A percentile compares a stretch with the other conserved stretches of the same genome.
These are phyloP conservation scores for Zaprionus davidi DNA, from an alignment of 1,140 invertebrate species.

Conservation along the genomic window DNA sequence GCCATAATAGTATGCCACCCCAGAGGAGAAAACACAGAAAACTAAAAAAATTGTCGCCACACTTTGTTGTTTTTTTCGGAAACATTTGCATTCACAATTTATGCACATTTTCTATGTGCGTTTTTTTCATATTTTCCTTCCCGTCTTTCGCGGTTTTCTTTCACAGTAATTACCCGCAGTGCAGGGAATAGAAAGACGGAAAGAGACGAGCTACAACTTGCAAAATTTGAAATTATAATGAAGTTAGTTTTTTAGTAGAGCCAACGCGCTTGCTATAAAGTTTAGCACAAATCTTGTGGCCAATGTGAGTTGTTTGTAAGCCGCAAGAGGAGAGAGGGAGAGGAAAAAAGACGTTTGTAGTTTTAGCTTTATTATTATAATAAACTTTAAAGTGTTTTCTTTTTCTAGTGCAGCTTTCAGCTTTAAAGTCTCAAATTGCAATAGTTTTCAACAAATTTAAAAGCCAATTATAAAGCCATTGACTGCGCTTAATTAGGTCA, in stretches of 20 bases:
- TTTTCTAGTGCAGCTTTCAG: not conserved
- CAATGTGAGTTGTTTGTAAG: not conserved
- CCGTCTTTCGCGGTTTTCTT: not conserved
- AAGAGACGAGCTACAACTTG: not conserved
- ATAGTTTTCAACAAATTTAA: not conserved
- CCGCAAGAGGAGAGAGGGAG: not conserved
- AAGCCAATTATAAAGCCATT: conserved; percentile 21
- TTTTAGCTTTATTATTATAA: conserved; percentile 1
- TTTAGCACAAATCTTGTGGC: conserved; percentile 1
- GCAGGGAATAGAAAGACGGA: not conserved
- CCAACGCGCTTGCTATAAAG: not conserved
- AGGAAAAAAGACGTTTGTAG: not conserved
- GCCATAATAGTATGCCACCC: not conserved
- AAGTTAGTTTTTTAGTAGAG: conserved; percentile 2
- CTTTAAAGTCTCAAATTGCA: not conserved
- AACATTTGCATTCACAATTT: conserved; percentile 2
- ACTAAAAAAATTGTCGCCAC: not conserved
- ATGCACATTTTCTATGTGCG: conserved; percentile 2
- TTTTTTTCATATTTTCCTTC: not conserved
- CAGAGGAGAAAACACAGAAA: not conserved
- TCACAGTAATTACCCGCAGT: conserved; percentile 1
- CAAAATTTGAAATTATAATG: conserved; percentile 8
- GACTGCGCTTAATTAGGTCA: conserved; percentile 30
- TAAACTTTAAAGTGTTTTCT: conserved; percentile 4
- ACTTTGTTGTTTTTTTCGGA: conserved; percentile 1